These are phyloP conservation scores for Trinorchestia longiramus DNA, from an alignment of 1,140 invertebrate genomes.

Conservation along the genomic window DNA sequence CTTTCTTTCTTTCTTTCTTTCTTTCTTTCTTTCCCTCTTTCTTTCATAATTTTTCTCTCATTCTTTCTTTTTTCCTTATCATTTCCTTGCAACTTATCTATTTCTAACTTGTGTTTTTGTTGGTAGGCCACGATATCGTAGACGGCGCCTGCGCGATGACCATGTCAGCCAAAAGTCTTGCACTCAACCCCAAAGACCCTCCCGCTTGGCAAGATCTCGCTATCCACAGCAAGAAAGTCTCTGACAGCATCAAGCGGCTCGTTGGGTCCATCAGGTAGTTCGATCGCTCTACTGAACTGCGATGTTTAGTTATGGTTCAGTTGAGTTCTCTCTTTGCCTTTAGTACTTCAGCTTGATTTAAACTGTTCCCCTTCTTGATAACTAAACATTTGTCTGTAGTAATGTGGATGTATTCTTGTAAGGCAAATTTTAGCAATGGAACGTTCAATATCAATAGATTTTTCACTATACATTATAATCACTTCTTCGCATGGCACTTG, in stretches of 20 bases:
- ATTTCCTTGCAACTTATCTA: no score
- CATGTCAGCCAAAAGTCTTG: slow-evolving; percentile 88
- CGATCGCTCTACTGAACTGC: background rate
- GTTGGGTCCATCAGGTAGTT: slow-evolving; percentile 82
- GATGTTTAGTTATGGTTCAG: background rate
- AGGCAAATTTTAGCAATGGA: no score
- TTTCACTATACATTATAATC: background rate
- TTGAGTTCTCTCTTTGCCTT: background rate
- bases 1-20: no score
- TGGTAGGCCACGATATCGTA: slow-evolving; percentile 73
- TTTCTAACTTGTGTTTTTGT: background rate
- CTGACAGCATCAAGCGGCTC: slow-evolving; percentile 94
- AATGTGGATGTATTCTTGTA: background rate
- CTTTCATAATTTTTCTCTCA: no score
- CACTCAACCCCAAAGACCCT: slow-evolving; percentile 90
- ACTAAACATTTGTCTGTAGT: no score
- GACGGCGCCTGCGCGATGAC: slow-evolving; percentile 92
- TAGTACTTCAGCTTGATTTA: background rate
- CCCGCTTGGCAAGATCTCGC: slow-evolving; percentile 94
- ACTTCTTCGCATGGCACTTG: background rate
- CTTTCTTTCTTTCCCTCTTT: no score
- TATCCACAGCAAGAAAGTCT: slow-evolving; percentile 92
- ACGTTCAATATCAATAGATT: no score
- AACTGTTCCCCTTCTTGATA: background rate
- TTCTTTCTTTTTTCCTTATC: no score